A percentile compares a stretch with the other conserved stretches of the same genome.
Evolutionary conservation across 2,113 vertebrate genomes (phyloP).

Genomic region (Lanius collurio): DNA sequence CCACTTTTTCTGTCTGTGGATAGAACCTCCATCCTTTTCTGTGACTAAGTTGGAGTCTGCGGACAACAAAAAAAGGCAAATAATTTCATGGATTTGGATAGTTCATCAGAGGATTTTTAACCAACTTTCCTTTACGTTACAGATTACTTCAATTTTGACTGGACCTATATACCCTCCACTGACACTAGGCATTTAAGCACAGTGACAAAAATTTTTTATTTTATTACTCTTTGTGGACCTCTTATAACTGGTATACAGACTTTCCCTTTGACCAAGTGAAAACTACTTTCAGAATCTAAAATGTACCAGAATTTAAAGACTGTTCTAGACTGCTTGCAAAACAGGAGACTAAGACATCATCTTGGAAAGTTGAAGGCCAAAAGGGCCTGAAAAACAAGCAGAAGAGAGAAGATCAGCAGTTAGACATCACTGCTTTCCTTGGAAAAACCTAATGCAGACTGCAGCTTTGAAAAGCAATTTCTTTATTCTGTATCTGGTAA

Average conservation of each 20-base stretch:
- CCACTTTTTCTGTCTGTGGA: background rate
- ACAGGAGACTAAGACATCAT: background rate
- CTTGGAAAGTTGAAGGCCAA: background rate
- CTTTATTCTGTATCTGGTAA: conserved; percentile 20
- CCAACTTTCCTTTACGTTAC: background rate
- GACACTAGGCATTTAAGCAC: background rate
- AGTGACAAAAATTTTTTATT: background rate
- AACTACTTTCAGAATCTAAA: background rate
- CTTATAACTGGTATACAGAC: background rate
- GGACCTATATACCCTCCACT: background rate
- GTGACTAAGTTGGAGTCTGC: background rate
- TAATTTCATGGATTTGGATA: background rate
- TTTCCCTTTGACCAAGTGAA: background rate
- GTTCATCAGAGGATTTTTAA: background rate
- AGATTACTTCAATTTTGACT: background rate
- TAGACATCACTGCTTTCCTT: background rate
- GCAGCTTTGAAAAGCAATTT: conserved; percentile 1
- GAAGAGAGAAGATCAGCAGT: background rate
- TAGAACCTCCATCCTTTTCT: background rate
- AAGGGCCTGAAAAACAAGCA: background rate
- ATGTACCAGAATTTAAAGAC: background rate
- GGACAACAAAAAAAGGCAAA: background rate
- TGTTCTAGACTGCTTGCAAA: background rate
- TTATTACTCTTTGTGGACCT: background rate
- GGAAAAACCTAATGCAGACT: background rate